A percentile compares a stretch with the other conserved stretches of the same genome.
These are phyloP conservation scores for Penaeus vannamei DNA, from an alignment of 1,140 invertebrate genomes.

Conservation along the genomic window DNA sequence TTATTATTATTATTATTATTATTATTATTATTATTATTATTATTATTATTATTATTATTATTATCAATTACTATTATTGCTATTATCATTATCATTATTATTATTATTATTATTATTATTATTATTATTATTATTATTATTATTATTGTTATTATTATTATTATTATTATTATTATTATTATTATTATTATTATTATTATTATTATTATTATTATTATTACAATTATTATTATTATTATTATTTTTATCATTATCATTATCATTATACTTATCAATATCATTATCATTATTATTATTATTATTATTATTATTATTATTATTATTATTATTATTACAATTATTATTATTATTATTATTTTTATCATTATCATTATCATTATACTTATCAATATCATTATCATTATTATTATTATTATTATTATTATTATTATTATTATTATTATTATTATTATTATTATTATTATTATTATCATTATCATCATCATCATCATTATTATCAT, in stretches of 20 bases:
- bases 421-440: slow-evolving; percentile 16
- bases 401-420: slow-evolving; percentile 16
- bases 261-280: too few species aligned
- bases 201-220: slow-evolving; percentile 16
- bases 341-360: too few species aligned
- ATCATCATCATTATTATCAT: slow-evolving; percentile 14
- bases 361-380: too few species aligned
- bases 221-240: slow-evolving; percentile 5
- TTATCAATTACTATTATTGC: slow-evolving; percentile 2
- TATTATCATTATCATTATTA: slow-evolving; percentile 14
- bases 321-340: slow-evolving; percentile 9
- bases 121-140: slow-evolving; percentile 16
- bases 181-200: slow-evolving; percentile 9
- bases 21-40: slow-evolving; percentile 16
- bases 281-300: slow-evolving; percentile 16
- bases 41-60: slow-evolving; percentile 16
- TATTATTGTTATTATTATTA: slow-evolving; percentile 9
- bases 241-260: too few species aligned
- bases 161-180: slow-evolving; percentile 16
- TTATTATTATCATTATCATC: slow-evolving; percentile 13
- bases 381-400: too few species aligned
- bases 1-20: slow-evolving; percentile 16
- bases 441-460: slow-evolving; percentile 16
- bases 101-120: slow-evolving; percentile 16
- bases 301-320: slow-evolving; percentile 10